Evolutionary conservation across 2,888 invertebrate genomes (phyloP), one percentile per base, ranked within the genome.

Genomic region (Eustalomyia histrio): DNA sequence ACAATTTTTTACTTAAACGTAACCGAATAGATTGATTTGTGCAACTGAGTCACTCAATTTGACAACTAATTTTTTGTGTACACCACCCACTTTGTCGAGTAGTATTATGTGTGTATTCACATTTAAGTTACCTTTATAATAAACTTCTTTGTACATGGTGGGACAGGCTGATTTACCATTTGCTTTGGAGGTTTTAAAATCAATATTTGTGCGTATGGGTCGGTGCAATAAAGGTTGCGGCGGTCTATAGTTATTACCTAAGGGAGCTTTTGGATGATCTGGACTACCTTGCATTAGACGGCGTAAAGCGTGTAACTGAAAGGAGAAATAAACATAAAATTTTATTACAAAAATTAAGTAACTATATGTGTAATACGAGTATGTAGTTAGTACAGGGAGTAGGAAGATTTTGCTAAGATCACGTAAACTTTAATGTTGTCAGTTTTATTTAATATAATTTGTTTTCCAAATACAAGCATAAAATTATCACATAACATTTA

Each of bases 181-280:
- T 92, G 95, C 94, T 92, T 94, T 95, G 52, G 87, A 84, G 87
- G 94, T 93, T 90, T 95, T 95, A 91, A 98, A 98, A 92, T 99
- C 97, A 91, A 99, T 99, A 92, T 99, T 99, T 86, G 99, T 99
- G 91, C 99, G 93, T 85, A 99, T 95, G 75, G 98, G 95, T 86
- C 99, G 94, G 92, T 98, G 97, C 91, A 98, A 95, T 82, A 98
- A 93, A 71, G 97, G 96, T 91, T 97, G 97, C 63, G 97, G 95
- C 76, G 98, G 98, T 88, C 99, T 93, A 92, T 95, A 97, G 92
- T 99, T 99, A 92, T 97, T 97, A 86, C 97, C 97, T 90, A 99
- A 93, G 21, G 97, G 97, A 68, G 97, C 97, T 91, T 95, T 97
- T 57, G 96, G 96, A 90, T 95, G 95, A 87, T 94, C 94, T 86